Conservation (phyloP, 2,797 vertebrate species). For the Heliangelus exortis region DNA sequence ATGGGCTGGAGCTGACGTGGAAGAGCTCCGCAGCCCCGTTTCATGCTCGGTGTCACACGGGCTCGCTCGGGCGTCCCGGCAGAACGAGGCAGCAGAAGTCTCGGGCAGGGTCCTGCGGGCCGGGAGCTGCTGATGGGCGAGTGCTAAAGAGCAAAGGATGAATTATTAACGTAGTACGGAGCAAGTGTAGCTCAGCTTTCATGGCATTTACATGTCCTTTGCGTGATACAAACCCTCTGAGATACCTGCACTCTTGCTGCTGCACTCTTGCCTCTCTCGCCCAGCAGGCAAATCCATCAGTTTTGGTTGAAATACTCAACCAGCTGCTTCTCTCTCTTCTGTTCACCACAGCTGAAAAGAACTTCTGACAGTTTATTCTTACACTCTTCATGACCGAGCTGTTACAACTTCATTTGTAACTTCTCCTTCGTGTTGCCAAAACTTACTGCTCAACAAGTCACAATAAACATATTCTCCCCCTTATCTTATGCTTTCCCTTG, state of each 20-base stretch:
- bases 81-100: too few relatives aligned
- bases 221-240: neutral
- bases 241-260: neutral
- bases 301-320: neutral
- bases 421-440: neutral
- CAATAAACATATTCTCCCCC: neutral
- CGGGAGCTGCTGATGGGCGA: rapidly evolving
- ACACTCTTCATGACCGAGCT: rapidly evolving
- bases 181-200: neutral
- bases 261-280: rapidly evolving
- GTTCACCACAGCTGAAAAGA: neutral
- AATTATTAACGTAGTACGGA: rapidly evolving
- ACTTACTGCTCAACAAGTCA: neutral
- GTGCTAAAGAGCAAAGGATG: neutral
- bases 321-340: neutral
- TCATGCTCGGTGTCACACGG: rapidly evolving
- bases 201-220: rapidly evolving
- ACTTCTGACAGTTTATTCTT: rapidly evolving
- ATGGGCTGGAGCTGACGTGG: neutral
- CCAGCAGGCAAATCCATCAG: too few relatives aligned
- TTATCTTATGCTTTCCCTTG: neutral
- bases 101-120: rapidly evolving
- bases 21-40: rapidly evolving
- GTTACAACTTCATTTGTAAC: neutral
- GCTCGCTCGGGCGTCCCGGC: neutral